These are phyloP conservation scores for Equus quagga DNA, from an alignment of 2,113 vertebrate genomes.

Conservation along the genomic window DNA sequence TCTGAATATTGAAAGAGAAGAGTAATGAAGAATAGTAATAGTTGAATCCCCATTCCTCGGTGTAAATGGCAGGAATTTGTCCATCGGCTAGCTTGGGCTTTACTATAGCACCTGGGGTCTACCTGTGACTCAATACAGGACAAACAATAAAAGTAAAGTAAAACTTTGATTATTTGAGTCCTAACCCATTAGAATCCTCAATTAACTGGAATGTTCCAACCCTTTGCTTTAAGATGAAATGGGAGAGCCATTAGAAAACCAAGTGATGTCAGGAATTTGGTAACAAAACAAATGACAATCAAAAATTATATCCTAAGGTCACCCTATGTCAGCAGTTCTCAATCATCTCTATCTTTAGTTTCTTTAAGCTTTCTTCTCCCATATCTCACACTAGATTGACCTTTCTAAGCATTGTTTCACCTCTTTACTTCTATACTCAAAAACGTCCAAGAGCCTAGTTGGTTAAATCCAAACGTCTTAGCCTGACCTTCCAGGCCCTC, in stretches of 20 bases:
- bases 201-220: background rate
- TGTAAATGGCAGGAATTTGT: background rate
- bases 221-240: constrained; percentile 17
- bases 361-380: background rate
- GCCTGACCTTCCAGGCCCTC: background rate
- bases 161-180: background rate
- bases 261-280: background rate
- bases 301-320: background rate
- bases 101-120: background rate
- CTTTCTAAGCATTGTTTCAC: background rate
- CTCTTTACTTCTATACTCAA: background rate
- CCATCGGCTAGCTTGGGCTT: background rate
- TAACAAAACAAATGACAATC: background rate
- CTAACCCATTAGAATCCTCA: background rate
- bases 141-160: background rate
- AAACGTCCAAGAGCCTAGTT: background rate
- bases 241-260: background rate
- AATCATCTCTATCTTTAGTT: background rate
- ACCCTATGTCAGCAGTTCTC: background rate
- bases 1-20: background rate
- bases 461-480: background rate
- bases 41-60: background rate
- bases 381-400: background rate
- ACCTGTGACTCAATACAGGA: background rate
- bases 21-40: background rate